Evolutionary conservation across 2,797 vertebrate genomes (phyloP), one percentile per base, ranked within the genome.

Genomic region (Gymnoscopelus braueri): DNA sequence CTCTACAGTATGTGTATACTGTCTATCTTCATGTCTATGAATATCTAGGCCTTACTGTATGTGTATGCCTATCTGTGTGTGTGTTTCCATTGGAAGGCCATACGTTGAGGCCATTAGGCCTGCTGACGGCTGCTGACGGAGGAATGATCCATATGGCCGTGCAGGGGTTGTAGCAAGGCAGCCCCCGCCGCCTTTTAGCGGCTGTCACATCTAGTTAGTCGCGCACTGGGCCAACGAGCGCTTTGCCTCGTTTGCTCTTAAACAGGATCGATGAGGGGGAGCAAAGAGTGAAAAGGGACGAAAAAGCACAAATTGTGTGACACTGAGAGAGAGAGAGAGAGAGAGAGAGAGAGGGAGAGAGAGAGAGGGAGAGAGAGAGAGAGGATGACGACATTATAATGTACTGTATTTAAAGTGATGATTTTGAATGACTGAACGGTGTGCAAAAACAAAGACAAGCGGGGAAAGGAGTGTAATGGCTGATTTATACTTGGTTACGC

Each of bases 121-220:
- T 63, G 72, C 78, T 71, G 72, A 67, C 44, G 24, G n/a, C 47
- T 23, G 65, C 67, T 44, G 69, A 0, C 44, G 67, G 69, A 51
- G 79, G 68, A 75, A 68, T 62, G 77, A 84, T 84, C 75, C 81
- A 69, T 81, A 61, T 60, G 84, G 67, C 15, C 57, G 13, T 15
- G 69, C 63, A 0, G 60, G 11, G 74, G 66, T 67, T 24, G 65
- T 54, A 59, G 82, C 54, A 29, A 62, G 44, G 79, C 65, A 9
- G 78, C 14, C 14, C 14, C 66, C 7, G 74, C 60, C 61, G 84
- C 78, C 69, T 81, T 81, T 90, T 86, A 88, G 81, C 51, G 78
- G 2, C 72, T 73, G 89, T 84, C 90, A 83, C 81, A 80, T 87
- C 78, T 19, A 56, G 85, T 91, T 87, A 84, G 69, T 69, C 5